Conservation (phyloP, 2,113 vertebrate species). For the Noturus placidus region DNA sequence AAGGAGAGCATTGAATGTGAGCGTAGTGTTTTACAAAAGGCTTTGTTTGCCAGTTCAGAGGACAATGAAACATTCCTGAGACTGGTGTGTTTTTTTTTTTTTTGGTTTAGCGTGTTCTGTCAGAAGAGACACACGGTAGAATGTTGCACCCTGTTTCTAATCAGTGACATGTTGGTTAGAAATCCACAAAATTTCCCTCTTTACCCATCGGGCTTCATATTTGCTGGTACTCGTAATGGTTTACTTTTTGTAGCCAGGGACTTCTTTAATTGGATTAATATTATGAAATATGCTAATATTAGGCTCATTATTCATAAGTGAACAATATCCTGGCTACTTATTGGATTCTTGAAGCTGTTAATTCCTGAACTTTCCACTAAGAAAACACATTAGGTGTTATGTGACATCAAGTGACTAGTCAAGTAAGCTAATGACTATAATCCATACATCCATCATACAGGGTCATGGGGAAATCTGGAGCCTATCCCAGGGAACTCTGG, state of each 20-base stretch:
- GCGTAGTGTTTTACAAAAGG: background rate
- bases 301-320: background rate
- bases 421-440: background rate
- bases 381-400: background rate
- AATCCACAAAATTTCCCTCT: constrained; percentile 45
- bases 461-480: too few species aligned
- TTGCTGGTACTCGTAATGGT: background rate
- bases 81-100: constrained; percentile 67
- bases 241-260: background rate
- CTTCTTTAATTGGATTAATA: background rate
- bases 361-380: background rate
- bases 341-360: background rate
- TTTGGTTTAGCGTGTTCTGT: constrained; percentile 62
- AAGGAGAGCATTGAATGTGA: too few species aligned
- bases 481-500: too few species aligned
- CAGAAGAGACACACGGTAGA: constrained; percentile 52
- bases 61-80: constrained; percentile 66
- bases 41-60: constrained; percentile 44
- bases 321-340: background rate
- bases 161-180: constrained; percentile 53
- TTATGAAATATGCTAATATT: background rate
- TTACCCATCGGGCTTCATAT: constrained; percentile 13
- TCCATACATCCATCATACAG: too few species aligned
- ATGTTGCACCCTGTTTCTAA: constrained; percentile 68
- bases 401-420: background rate